These are phyloP conservation scores for Astreopora myriophthalma DNA, from an alignment of 64 coral and sea anemone genomes.

Conservation along the genomic window DNA sequence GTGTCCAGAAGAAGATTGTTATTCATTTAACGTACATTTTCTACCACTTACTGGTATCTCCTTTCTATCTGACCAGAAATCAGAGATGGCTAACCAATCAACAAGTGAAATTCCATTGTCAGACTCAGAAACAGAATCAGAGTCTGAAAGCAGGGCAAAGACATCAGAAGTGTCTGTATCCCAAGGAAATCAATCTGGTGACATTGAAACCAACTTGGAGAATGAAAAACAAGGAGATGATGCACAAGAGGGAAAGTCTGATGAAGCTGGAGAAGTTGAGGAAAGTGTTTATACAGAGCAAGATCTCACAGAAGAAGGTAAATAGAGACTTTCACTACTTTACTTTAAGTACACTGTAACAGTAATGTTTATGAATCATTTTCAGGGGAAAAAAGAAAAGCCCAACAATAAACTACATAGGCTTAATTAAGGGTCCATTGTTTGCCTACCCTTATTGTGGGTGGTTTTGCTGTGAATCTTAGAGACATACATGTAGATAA, in stretches of 20 bases:
- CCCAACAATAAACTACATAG: no score
- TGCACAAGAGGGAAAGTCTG: constrained; percentile 14
- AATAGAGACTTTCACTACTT: no score
- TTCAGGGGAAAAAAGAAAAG: no score
- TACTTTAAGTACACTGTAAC: no score
- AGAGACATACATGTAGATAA: no score
- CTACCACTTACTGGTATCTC: background rate
- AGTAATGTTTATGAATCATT: no score
- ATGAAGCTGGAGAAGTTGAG: constrained; percentile 18
- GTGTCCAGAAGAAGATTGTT: no score
- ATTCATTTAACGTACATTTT: no score
- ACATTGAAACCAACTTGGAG: background rate
- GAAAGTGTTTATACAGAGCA: constrained; percentile 83
- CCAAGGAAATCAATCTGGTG: background rate
- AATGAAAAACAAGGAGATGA: background rate
- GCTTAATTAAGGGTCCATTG: no score
- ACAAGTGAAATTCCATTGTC: constrained; percentile 49
- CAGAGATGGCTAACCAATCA: constrained; percentile 21
- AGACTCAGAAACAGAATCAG: constrained; percentile 60
- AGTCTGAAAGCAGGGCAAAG: background rate
- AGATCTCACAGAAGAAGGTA: constrained; percentile 89
- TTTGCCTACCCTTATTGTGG: no score
- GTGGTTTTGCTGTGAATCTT: no score
- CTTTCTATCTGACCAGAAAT: constrained; percentile 56
- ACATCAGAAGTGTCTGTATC: background rate